Base-by-base conservation (phyloP, 2,113 vertebrate species). In the Ameiurus melas region DNA sequence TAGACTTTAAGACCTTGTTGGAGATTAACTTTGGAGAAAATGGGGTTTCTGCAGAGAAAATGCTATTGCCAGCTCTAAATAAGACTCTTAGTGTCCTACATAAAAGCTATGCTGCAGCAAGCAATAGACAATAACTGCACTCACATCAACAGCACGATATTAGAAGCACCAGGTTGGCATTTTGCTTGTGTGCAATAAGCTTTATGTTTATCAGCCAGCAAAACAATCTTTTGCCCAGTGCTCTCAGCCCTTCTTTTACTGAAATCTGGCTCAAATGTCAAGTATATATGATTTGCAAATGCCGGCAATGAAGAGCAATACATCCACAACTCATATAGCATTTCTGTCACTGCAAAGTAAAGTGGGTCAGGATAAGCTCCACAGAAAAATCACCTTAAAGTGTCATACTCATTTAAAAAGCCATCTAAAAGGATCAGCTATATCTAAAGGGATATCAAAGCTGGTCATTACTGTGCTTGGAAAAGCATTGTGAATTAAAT, bases 1-100 rank as follows among this genome's bases (percentile, higher is more conserved):
- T 86, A 86, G 86, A 80, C 92, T 91, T 94, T 91, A 87, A 87
- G 91, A 27, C 89, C 88, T 84, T 83, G 83, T 66, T 90, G 62
- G 71, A 86, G 77, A 85, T 87, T 91, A 91, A 91, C 82, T 89
- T 88, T 85, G 6, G 71, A 81, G 86, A 86, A 92, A 84, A 20
- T 92, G 84, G 85, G 85, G 16, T 68, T 39, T 47, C 47, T 68
- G 51, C 70, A 70, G 88, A 92, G 87, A 91, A n/a, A 88, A 87
- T 89, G 85, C 62, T 86, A 84, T 62, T 58, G 53, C 86, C 81
- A 36, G 85, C 85, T 68, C 66, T 53, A 71, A 88, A 80, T 85
- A 77, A 78, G 85, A 86, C 64, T 86, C 33, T 84, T 77, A 47
- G 71, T 70, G 80, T 75, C 85, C 47, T 83, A 82, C 88, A 86